Evolutionary conservation across 2,888 invertebrate genomes (phyloP), one percentile per base, ranked within the genome.

Genomic region (Trisateles emortualis): DNA sequence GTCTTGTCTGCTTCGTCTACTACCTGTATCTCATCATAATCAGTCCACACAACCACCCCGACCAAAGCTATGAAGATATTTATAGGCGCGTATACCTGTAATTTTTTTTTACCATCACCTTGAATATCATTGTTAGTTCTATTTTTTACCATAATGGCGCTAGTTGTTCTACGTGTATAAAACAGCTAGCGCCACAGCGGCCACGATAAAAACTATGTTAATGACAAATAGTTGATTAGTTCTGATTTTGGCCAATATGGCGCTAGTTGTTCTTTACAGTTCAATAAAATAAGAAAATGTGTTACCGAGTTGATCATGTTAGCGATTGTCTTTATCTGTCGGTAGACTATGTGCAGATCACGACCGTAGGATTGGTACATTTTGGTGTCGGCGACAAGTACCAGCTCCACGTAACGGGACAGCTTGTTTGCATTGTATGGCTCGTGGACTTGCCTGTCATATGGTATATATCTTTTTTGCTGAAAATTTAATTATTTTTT

Each of bases 21-120:
- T 59, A 99, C 94, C 16, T 93, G 91, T 65, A 99, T 98, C 87
- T 97, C 96, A 84, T 99, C 98, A 42, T 94, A 88, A 72, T 98
- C 97, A 9, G 95, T 96, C 99, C 99, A 99, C 32, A 99, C 97
- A 59, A 98, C 98, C 24, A 99, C 97, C 24, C 99, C 99, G n/a
- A 99, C 98, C 70, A 99, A 92, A 0, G 98, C 98, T 80, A 99
- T 96, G 90, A 97, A 99, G 80, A 99, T 98, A 91, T 99, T 99
- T 55, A 99, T 89, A 0, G 98, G 98, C 38, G 97, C 95, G 87
- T 98, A 99, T 3, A 99, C 94, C 99, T 99, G 92, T n/a, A 53
- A 60, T 10, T 5, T 38, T 2, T 17, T 9, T 9, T 22, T 2
- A 22, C 22, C 5, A 22, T 22, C 1, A n/a, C n/a, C n/a, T n/a